Evolutionary conservation across 2,113 vertebrate genomes (phyloP).

Genomic region (Telmatochromis sp.): DNA sequence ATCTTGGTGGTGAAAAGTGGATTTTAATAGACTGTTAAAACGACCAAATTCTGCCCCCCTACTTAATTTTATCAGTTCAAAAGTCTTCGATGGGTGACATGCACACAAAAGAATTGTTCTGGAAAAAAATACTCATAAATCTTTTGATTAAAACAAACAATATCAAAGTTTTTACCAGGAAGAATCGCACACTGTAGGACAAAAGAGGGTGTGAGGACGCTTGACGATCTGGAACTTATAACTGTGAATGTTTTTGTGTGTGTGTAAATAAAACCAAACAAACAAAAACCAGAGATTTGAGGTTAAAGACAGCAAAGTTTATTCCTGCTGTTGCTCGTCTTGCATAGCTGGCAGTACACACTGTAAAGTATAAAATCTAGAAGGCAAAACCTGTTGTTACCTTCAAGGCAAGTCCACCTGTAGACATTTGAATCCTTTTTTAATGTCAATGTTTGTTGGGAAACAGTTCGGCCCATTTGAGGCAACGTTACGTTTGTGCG

Average conservation of each 20-base stretch:
- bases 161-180: accelerated
- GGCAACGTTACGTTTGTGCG: background rate
- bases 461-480: background rate
- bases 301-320: background rate
- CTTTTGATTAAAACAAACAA: background rate
- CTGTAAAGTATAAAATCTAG: background rate
- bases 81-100: background rate
- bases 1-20: accelerated
- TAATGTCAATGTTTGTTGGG: background rate
- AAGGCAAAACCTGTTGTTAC: background rate
- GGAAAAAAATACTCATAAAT: background rate
- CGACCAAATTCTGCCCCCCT: accelerated
- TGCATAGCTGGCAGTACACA: accelerated
- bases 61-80: background rate
- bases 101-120: accelerated
- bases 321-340: background rate
- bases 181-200: background rate
- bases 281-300: background rate
- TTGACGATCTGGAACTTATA: background rate
- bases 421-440: background rate
- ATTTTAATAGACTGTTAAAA: background rate
- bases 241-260: accelerated
- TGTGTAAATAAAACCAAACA: background rate
- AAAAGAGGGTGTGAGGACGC: accelerated
- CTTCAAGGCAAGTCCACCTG: accelerated